phyloP scores from a whole-genome alignment of 2,113 vertebrate genomes.

The Chloropsis cyanopogon region DNA sequence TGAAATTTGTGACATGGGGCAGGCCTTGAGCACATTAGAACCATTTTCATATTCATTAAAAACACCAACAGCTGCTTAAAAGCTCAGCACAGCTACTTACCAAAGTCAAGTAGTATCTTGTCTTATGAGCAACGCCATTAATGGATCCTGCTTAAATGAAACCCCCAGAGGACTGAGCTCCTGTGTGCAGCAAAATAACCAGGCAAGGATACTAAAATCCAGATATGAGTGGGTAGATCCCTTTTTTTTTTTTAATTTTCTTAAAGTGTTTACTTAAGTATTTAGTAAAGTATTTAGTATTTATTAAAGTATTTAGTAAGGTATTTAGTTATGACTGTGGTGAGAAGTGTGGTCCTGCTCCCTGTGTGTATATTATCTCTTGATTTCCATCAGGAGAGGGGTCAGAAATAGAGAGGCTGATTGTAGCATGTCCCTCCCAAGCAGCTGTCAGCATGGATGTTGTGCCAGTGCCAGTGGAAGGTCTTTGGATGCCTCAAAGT shows the following conservation, averaged over 20 bases:
- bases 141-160: conserved; percentile 13
- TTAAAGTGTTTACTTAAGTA: background rate
- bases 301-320: background rate
- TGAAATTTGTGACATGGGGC: conserved; percentile 34
- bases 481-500: background rate
- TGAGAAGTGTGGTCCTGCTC: background rate
- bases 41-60: conserved; percentile 34
- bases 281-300: background rate
- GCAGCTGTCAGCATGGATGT: background rate
- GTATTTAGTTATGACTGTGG: background rate
- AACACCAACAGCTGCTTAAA: background rate
- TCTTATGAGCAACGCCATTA: conserved; percentile 2
- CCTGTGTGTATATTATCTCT: background rate
- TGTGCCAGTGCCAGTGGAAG: background rate
- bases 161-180: conserved; percentile 18
- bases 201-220: background rate
- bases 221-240: background rate
- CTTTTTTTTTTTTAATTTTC: background rate
- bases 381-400: background rate
- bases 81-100: conserved; percentile 26
- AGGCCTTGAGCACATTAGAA: conserved; percentile 51
- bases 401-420: background rate
- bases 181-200: background rate
- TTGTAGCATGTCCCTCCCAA: background rate
- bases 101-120: conserved; percentile 57